Evolutionary conservation across 2,888 invertebrate species (phyloP).

Genomic region (Parnassius orleans): DNA sequence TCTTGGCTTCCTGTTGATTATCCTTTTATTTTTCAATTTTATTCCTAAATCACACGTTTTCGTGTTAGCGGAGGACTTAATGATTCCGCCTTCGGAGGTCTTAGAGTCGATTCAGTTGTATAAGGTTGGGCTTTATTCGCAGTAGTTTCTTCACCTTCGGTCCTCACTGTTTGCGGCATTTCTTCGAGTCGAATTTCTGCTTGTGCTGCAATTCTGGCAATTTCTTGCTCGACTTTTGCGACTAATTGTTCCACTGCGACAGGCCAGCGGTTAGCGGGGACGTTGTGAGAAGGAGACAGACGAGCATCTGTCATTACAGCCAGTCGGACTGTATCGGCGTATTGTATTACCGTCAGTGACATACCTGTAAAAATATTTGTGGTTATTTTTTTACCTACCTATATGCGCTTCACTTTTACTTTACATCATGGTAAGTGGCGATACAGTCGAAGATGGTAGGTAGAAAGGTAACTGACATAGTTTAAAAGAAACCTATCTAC

Average conservation of each 20-base stretch:
- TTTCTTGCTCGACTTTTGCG: slow-evolving; percentile 62
- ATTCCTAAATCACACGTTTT: slow-evolving; percentile 42
- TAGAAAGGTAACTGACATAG: no score
- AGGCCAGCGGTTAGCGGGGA: slow-evolving; percentile 74
- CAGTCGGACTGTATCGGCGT: slow-evolving; percentile 83
- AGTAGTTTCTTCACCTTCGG: slow-evolving; percentile 8
- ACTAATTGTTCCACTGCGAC: slow-evolving; percentile 62
- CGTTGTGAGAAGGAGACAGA: slow-evolving; percentile 83
- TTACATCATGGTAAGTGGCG: no score
- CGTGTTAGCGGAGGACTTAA: slow-evolving; percentile 61
- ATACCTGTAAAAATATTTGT: slow-evolving; percentile 78
- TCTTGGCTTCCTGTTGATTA: no score
- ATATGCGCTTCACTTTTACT: no score
- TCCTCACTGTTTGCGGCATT: slow-evolving; percentile 37
- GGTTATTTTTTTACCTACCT: no score
- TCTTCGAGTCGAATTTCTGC: slow-evolving; percentile 31
- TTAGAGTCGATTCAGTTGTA: slow-evolving; percentile 32
- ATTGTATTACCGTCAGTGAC: slow-evolving; percentile 86
- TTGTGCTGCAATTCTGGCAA: slow-evolving; percentile 61
- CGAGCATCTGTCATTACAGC: slow-evolving; percentile 87
- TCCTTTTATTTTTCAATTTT: neutral
- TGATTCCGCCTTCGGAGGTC: slow-evolving; percentile 48
- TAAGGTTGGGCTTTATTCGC: slow-evolving; percentile 33
- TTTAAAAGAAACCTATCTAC: no score
- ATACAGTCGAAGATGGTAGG: no score